Base-by-base conservation (phyloP, 1,140 invertebrate species). In the Drosophila equinoxialis region DNA sequence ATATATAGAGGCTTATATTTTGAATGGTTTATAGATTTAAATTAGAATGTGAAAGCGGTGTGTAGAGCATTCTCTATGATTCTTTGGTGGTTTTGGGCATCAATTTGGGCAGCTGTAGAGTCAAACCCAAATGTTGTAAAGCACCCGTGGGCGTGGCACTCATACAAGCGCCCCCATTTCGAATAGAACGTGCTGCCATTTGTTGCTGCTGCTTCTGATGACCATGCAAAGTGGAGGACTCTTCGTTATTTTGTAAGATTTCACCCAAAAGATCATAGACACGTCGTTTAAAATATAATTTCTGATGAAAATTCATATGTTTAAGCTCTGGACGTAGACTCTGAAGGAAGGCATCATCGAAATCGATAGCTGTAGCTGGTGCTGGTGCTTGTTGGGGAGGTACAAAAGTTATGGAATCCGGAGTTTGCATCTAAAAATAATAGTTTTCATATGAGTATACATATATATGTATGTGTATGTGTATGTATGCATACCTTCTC, bases 321-420 rank as follows among this genome's bases (percentile, higher is more conserved):
- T 81, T 74, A 59, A 91, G 89, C 67, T 91, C 90, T 23, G 90
- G 86, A 6, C 79, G 77, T 4, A 91, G 54, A 23, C 84, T 76
- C 68, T 90, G 86, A 17, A 91, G 66, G 26, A 91, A 91, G 11
- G 77, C 79, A n/a, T 79, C 81, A 82, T 91, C 90, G 17, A 75
- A 86, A 13, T 91, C 77, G 3, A 71, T 57, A n/a, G 8, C 0
- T 0, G 13, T 1, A 4, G 72, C 10, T 69, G 17, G 1, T 37
- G 10, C 37, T 13, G 11, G 3, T 11, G 37, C 37, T 26, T 26
- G 23, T 26, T 26, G 23, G 2, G 3, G 54, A 33, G 11, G n/a
- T 20, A 17, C 39, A 2, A 41, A 11, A 7, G n/a, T 14, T 13
- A 48, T 33, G 6, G 30, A 11, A 6, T 37, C n/a, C 14, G 23